Evolutionary conservation across 2,113 vertebrate species (phyloP).

Genomic region (Sprattus sprattus): DNA sequence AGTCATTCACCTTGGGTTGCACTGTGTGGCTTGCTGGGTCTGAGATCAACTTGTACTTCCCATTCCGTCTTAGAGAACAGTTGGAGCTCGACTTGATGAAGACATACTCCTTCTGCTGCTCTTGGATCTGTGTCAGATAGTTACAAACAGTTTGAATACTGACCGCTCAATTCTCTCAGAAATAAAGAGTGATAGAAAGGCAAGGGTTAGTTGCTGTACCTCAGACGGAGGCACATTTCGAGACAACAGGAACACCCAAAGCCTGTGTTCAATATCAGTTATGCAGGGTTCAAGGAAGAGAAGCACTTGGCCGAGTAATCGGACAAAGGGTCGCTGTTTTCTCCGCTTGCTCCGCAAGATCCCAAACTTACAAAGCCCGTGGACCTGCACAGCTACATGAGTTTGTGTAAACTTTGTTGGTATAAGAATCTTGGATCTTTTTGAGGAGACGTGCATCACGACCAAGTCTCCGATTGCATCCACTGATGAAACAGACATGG

Average conservation of each 20-base stretch:
- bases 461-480: conserved; percentile 28
- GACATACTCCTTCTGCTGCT: conserved; percentile 25
- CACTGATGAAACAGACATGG: conserved; percentile 19
- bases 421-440: conserved; percentile 8
- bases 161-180: not conserved
- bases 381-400: conserved; percentile 25
- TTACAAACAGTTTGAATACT: not conserved
- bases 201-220: conserved; percentile 16
- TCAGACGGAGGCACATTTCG: conserved; percentile 25
- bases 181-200: not conserved
- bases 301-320: conserved; percentile 31
- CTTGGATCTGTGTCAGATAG: conserved; percentile 24
- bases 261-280: conserved; percentile 14
- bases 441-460: conserved; percentile 24
- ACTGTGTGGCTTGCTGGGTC: not conserved
- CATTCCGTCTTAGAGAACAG: conserved; percentile 31
- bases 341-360: not conserved
- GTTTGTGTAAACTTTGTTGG: conserved; percentile 27
- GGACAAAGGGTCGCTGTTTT: not conserved
- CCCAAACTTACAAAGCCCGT: conserved; percentile 22
- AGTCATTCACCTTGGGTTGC: conserved; percentile 35
- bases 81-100: conserved; percentile 40
- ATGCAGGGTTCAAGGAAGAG: conserved; percentile 34
- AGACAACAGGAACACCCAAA: conserved; percentile 43
- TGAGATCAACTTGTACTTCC: conserved; percentile 28